phyloP scores from a whole-genome alignment of 1,140 invertebrate genomes.

The Drosophila neocordata region DNA sequence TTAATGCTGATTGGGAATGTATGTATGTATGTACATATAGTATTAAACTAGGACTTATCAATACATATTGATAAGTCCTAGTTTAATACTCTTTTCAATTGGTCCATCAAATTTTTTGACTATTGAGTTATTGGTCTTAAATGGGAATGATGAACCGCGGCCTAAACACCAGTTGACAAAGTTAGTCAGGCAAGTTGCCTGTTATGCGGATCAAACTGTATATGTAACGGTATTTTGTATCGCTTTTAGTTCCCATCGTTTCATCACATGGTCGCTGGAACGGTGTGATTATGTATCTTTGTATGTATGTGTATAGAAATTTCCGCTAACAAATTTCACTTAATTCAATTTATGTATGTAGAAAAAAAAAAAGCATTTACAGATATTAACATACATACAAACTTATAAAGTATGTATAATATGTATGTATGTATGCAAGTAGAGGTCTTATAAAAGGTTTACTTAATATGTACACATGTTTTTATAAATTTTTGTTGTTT shows the following conservation, averaged over 20 bases:
- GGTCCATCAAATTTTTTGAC: too few relatives aligned
- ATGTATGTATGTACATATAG: too few relatives aligned
- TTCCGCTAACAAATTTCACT: constrained; percentile 57
- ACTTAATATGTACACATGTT: neutral
- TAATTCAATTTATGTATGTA: constrained; percentile 55
- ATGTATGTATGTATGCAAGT: constrained; percentile 22
- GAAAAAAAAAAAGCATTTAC: constrained; percentile 13
- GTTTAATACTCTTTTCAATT: too few relatives aligned
- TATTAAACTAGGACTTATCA: too few relatives aligned
- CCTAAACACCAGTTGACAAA: too few relatives aligned
- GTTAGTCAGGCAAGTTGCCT: neutral
- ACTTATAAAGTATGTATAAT: constrained; percentile 28
- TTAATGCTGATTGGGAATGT: too few relatives aligned
- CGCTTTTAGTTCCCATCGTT: neutral
- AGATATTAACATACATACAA: constrained; percentile 11
- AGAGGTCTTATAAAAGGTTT: too few relatives aligned
- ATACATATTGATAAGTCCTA: too few relatives aligned
- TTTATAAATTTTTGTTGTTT: constrained; percentile 37
- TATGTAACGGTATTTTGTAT: constrained; percentile 11
- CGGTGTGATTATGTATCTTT: neutral
- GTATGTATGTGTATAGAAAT: constrained; percentile 30
- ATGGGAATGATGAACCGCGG: too few relatives aligned
- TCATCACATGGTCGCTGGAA: neutral
- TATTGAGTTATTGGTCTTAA: too few relatives aligned
- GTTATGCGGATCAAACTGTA: constrained; percentile 8